Evolutionary conservation across 2,888 invertebrate species (phyloP), one percentile per base, ranked within the genome.

Genomic region (Lithophane ornitopus): DNA sequence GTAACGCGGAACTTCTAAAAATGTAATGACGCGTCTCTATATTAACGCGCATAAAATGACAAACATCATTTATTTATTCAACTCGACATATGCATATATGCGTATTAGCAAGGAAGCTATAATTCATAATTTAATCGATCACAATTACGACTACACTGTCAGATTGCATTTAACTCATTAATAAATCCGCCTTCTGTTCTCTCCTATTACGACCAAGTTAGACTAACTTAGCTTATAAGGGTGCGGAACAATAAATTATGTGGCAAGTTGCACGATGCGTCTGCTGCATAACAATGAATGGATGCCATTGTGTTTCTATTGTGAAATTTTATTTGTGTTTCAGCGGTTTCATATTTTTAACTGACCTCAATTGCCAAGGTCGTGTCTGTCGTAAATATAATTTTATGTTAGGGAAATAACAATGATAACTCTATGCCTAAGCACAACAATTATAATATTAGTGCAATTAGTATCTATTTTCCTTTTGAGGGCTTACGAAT

Each of bases 1-100:
- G 58, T 78, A 78, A 85, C 59, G 67, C 86, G 88, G 86, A 88
- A 83, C 67, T 83, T 78, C 26, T 67, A 75, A 78, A 84, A 73
- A 56, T 28, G 28, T 73, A 74, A 66, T 83, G 76, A 80, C 71
- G 81, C 74, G 76, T 73, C 78, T 78, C 59, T 70, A 80, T 62
- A 49, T 3, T 8, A 79, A 70, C 79, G 71, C 78, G 62, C 63
- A 56, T 69, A 75, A 79, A 77, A 83, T 65, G 76, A 74, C 80
- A 78, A 83, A 79, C 69, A 79, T 56, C 16, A 67, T 72, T 84
- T 72, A 78, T 78, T 80, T 59, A 78, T 70, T 79, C 75, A 67
- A 66, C 34, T 71, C 52, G 54, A 59, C 41, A 63, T 78, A 82
- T 81, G 74, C 76, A 85, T 84, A 85, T 84, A 80, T 66, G 76